Conservation (phyloP, 35 echinoderm and acorn worm genomes). For the Apostichopus japonicus region DNA sequence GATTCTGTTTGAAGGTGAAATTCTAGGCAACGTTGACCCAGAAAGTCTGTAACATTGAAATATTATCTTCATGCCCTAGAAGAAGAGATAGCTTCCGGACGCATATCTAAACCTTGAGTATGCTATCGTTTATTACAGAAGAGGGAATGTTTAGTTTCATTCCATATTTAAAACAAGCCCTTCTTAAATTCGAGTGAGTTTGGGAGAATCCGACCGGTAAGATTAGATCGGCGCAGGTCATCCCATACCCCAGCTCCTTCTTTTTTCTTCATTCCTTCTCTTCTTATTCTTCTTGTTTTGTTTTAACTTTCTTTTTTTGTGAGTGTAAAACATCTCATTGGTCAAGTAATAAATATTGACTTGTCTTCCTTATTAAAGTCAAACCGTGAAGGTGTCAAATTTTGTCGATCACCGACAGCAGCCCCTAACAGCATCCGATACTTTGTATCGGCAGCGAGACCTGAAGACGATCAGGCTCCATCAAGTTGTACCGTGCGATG, state of each 20-base stretch:
- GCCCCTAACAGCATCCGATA: conserved; percentile 30
- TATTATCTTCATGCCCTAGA: neutral
- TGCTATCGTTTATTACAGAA: conserved; percentile 12
- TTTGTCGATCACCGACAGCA: neutral
- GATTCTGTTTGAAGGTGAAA: neutral
- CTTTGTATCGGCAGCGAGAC: neutral
- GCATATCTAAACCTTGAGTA: conserved; percentile 33
- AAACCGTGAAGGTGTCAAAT: neutral
- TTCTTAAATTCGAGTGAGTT: neutral
- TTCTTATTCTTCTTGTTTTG: neutral
- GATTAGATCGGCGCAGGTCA: too few relatives aligned
- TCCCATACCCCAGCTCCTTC: neutral
- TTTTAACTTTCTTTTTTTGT: neutral
- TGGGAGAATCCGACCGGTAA: too few relatives aligned
- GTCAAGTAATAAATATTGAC: neutral
- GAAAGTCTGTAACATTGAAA: conserved; percentile 30
- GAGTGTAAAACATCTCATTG: neutral
- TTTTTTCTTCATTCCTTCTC: neutral
- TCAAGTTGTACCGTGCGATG: neutral
- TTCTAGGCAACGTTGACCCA: conserved; percentile 27
- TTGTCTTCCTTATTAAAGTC: neutral
- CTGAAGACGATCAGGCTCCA: conserved; percentile 19
- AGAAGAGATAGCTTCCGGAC: neutral
- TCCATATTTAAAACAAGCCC: conserved; percentile 12
- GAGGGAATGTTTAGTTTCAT: neutral